Base-by-base conservation (phyloP, 1,140 invertebrate species). In the Tribolium madens region DNA sequence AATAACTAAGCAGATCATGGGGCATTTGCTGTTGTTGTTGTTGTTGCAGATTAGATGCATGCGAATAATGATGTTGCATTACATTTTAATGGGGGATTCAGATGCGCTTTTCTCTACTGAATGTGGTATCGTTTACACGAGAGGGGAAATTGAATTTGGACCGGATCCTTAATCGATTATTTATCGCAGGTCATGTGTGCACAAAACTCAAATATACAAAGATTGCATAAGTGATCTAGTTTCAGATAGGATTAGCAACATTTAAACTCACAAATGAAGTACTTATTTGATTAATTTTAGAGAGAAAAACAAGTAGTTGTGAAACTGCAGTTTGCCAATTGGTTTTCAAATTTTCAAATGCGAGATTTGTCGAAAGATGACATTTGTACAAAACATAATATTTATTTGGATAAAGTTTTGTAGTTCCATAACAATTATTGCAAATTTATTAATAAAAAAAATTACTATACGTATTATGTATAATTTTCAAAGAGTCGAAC, bases 11-110 rank as follows among this genome's bases (percentile, higher is more conserved):
- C 17, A 60, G 53, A 60, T 60, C 53, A 60, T 57, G 53, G 18
- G n/a, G 13, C 18, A 60, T 26, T 60, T 60, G 53, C 36, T 64
- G 57, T 64, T 64, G 57, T 33, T 33, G 53, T 64, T 64, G 57
- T 64, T 64, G 57, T 33, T 33, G 31, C 57, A 42, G 36, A 42
- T 42, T 42, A 42, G n/a, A 42, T 3, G 36, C n/a, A 42, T 26
- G 36, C 36, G 9, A 42, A 10, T 42, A 9, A 10, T 42, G 36
- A 9, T 10, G 1, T 0, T 42, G 36, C 1, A 42, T 42, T 42
- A 9, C n/a, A 7, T 9, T 42, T 42, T 42, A 42, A 42, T 42
- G 36, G 36, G n/a, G 36, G 36, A 42, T 42, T 42, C 9, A 1
- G 36, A 42, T 42, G 36, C 36, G 36, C 36, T 42, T 42, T 42